phyloP scores from a whole-genome alignment of 2,797 vertebrate species.

The Oreortyx pictus region DNA sequence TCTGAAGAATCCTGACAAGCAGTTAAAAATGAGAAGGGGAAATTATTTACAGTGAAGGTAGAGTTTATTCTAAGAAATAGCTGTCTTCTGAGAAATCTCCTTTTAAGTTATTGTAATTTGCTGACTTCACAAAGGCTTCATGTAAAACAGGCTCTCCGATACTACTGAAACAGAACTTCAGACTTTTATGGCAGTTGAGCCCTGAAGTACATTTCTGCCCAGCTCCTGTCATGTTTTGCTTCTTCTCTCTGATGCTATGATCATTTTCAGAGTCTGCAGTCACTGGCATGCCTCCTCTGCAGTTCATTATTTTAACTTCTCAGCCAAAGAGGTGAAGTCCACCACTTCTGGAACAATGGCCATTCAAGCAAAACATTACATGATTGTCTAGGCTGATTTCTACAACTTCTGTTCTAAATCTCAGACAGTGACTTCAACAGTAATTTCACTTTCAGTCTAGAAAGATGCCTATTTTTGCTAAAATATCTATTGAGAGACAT shows the following conservation, averaged over 20 bases:
- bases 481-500: neutral
- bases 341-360: neutral
- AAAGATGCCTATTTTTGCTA: neutral
- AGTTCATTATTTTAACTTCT: conserved; percentile 11
- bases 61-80: neutral
- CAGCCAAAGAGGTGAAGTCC: conserved; percentile 20
- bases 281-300: neutral
- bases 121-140: neutral
- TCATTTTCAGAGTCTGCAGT: neutral
- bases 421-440: neutral
- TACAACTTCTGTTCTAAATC: neutral
- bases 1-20: neutral
- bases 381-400: neutral
- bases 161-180: neutral
- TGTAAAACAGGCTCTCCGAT: neutral
- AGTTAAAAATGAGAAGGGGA: neutral
- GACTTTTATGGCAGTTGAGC: neutral
- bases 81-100: neutral
- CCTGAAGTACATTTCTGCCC: neutral
- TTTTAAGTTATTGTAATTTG: neutral
- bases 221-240: neutral
- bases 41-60: neutral
- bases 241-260: neutral
- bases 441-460: neutral
- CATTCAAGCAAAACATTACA: neutral